Evolutionary conservation across 2,113 vertebrate species (phyloP).

Genomic region (Megaceryle torquata): DNA sequence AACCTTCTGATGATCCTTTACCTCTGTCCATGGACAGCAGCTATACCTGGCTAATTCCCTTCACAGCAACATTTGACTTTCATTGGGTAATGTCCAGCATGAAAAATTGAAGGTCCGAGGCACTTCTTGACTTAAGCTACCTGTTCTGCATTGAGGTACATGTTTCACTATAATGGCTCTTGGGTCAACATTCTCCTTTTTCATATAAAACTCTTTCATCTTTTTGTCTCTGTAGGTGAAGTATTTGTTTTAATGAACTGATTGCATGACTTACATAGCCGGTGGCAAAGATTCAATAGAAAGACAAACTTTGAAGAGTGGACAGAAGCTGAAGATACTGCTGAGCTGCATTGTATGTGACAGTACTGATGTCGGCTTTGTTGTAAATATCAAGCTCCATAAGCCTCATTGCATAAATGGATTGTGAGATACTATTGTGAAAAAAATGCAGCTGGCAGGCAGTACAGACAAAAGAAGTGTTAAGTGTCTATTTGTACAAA

Average conservation of each 20-base stretch:
- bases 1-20: neutral
- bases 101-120: neutral
- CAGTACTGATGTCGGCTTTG: neutral
- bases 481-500: neutral
- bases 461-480: neutral
- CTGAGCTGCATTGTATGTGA: neutral
- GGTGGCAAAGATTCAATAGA: neutral
- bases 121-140: neutral
- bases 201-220: neutral
- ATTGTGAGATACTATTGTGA: neutral
- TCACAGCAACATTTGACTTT: neutral
- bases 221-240: neutral
- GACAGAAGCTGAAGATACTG: neutral
- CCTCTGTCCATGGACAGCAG: neutral
- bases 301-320: neutral
- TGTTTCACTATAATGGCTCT: neutral
- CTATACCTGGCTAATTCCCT: neutral
- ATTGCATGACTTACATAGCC: neutral
- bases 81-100: neutral
- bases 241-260: neutral
- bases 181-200: neutral
- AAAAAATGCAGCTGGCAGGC: neutral
- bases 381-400: neutral
- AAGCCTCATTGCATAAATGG: neutral
- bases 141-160: neutral